Evolutionary conservation across 2,888 invertebrate genomes (phyloP).

Genomic region (Paralinhomoeus sp.): DNA sequence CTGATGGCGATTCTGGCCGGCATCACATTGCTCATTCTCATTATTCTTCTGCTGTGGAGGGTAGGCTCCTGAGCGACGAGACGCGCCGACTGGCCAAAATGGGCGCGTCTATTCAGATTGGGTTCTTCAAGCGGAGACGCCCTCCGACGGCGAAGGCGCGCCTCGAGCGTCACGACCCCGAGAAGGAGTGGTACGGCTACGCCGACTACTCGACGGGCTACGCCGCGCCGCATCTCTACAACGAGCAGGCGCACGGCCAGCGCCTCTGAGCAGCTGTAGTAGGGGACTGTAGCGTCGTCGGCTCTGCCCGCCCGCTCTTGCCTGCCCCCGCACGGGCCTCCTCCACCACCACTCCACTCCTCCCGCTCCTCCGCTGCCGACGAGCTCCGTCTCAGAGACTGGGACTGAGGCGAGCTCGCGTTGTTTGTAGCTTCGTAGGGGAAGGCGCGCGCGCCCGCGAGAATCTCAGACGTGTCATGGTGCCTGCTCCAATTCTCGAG

Average conservation of each 20-base stretch:
- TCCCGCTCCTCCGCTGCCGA: no score
- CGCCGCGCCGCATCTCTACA: conserved; percentile 12
- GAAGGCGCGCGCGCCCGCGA: no score
- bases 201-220: conserved; percentile 15
- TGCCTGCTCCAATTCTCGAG: no score
- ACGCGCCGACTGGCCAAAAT: not conserved
- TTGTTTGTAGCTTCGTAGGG: no score
- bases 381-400: no score
- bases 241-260: conserved; percentile 12
- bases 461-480: no score
- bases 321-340: no score
- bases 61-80: conserved; percentile 6
- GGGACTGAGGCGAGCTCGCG: no score
- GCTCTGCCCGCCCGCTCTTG: no score
- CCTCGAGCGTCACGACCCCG: not conserved
- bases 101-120: conserved; percentile 14
- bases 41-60: conserved; percentile 17
- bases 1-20: conserved; percentile 13
- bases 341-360: no score
- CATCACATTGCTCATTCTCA: conserved; percentile 17
- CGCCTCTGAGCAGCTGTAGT: not conserved
- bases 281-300: no score
- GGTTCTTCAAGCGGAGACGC: conserved; percentile 25
- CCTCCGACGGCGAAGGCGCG: conserved; percentile 13
- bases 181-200: conserved; percentile 9